A percentile compares a stretch with the other conserved stretches of the same genome.
Evolutionary conservation across 2,113 vertebrate species (phyloP).

Genomic region (Oriolus oriolus): DNA sequence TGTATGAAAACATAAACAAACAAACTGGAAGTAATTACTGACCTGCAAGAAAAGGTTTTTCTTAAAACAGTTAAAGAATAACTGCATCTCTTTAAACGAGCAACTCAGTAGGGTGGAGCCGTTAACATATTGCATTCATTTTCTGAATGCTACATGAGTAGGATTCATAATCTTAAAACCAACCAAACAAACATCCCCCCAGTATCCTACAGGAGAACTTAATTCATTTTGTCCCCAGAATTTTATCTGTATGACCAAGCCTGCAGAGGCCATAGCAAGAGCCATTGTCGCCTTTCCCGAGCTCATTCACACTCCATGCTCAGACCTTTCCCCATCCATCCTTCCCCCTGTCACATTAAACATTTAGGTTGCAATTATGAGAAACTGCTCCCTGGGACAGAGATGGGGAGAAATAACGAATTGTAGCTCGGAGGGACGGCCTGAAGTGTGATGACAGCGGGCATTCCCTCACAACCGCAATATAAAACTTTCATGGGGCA

Average conservation of each 20-base stretch:
- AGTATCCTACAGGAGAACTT: not conserved
- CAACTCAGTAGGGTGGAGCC: not conserved
- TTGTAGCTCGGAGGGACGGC: not conserved
- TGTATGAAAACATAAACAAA: not conserved
- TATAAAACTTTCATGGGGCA: not conserved
- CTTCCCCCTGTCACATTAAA: conserved; percentile 29
- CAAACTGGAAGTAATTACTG: not conserved
- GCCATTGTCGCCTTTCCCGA: not conserved
- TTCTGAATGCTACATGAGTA: not conserved
- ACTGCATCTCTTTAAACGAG: not conserved
- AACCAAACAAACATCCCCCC: accelerated
- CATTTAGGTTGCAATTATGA: conserved; percentile 31
- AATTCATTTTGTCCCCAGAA: not conserved
- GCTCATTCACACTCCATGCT: not conserved
- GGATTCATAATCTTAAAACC: not conserved
- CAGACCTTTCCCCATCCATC: not conserved
- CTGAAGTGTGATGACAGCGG: not conserved
- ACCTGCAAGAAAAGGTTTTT: not conserved
- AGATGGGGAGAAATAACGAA: not conserved
- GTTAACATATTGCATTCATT: not conserved
- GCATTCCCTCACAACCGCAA: not conserved
- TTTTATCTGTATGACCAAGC: not conserved
- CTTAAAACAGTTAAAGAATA: not conserved
- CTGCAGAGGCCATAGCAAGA: not conserved
- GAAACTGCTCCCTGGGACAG: conserved; percentile 4